A percentile compares a stretch with the other conserved stretches of the same genome.
phyloP scores from a whole-genome alignment of 2,113 vertebrate genomes.

The Halichoerus grypus region DNA sequence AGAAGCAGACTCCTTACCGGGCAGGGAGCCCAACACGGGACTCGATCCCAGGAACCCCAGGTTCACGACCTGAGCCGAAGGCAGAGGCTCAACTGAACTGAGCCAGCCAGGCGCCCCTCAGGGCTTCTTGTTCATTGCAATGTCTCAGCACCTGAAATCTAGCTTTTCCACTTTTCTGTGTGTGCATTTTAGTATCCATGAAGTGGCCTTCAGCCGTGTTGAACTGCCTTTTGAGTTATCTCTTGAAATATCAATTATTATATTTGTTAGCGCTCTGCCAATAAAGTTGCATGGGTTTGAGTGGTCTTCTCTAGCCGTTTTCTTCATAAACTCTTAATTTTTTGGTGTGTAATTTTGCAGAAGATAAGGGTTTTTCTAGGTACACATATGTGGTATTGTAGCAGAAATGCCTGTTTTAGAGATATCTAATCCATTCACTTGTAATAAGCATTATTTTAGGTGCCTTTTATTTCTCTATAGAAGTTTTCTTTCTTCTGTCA shows the following conservation, averaged over 20 bases:
- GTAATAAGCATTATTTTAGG: slow-evolving; percentile 39
- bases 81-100: too few relatives aligned
- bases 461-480: background rate
- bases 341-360: slow-evolving; percentile 2
- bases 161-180: background rate
- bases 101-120: too few relatives aligned
- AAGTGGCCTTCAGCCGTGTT: background rate
- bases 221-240: background rate
- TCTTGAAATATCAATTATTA: background rate
- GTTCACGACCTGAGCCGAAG: too few relatives aligned
- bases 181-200: background rate
- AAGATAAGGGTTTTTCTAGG: background rate
- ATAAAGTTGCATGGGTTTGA: background rate
- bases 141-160: background rate
- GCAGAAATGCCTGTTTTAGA: slow-evolving; percentile 6
- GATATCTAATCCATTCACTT: background rate
- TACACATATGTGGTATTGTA: background rate
- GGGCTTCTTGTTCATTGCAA: background rate
- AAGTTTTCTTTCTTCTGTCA: slow-evolving; percentile 29
- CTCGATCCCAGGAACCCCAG: too few relatives aligned
- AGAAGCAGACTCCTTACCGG: too few relatives aligned
- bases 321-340: background rate
- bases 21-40: too few relatives aligned
- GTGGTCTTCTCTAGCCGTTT: background rate
- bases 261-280: background rate